Percentiles rank a stretch among this genome's conserved stretches.
These are phyloP conservation scores for Glaucopsyche alexis DNA, from an alignment of 2,888 invertebrate species.

Conservation along the genomic window DNA sequence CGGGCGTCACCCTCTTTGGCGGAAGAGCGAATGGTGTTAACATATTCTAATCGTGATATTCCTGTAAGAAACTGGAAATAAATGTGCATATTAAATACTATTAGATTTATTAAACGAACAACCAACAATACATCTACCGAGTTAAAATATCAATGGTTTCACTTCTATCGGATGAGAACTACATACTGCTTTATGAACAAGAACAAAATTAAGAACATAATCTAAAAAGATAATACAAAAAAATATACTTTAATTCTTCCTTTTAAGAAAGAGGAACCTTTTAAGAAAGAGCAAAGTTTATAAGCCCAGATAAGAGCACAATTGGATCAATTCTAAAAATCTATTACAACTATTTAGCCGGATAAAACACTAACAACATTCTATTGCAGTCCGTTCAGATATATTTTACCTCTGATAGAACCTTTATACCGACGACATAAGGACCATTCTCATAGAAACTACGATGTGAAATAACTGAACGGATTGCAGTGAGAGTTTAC, in stretches of 20 bases:
- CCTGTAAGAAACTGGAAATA: no score
- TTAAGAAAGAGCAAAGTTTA: background rate
- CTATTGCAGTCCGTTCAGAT: background rate
- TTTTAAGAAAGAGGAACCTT: background rate
- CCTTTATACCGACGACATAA: no score
- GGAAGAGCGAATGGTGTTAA: no score
- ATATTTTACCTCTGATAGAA: no score
- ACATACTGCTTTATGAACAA: background rate
- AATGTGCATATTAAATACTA: no score
- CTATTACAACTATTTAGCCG: background rate
- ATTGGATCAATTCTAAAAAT: constrained; percentile 12
- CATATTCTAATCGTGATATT: no score
- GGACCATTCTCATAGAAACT: no score
- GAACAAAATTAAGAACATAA: background rate
- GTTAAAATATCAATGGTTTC: background rate
- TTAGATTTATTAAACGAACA: no score
- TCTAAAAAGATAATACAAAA: background rate
- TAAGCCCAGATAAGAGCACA: background rate
- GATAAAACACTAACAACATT: background rate
- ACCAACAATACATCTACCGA: no score
- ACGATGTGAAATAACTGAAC: no score
- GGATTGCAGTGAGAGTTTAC: no score
- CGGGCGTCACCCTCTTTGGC: no score
- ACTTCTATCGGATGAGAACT: background rate
- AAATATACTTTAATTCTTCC: background rate